Percentiles rank a stretch among this genome's conserved stretches.
Conservation (phyloP, 2,113 vertebrate genomes). For the Microcebus lehilahytsara region DNA sequence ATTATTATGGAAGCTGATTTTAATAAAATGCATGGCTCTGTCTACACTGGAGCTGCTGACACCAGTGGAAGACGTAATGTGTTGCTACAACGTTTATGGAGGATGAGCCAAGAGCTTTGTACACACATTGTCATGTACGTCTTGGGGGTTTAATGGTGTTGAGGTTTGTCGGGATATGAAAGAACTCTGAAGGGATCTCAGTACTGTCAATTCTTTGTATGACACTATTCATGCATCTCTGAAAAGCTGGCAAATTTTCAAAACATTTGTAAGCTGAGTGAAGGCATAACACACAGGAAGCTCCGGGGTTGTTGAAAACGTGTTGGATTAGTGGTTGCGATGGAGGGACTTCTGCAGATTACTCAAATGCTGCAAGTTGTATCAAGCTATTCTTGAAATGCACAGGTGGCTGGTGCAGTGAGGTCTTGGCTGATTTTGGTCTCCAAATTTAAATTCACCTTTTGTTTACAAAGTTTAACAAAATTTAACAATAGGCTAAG, state of each 20-base stretch:
- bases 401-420: neutral
- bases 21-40: slow-evolving; percentile 45
- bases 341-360: neutral
- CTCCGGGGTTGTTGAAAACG: slow-evolving; percentile 43
- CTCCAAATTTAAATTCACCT: slow-evolving; percentile 37
- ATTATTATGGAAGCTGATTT: slow-evolving; percentile 36
- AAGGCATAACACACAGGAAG: slow-evolving; percentile 49
- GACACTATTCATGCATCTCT: slow-evolving; percentile 62
- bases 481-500: slow-evolving; percentile 24
- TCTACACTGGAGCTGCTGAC: slow-evolving; percentile 55
- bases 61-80: slow-evolving; percentile 54
- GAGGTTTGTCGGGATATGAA: slow-evolving; percentile 66
- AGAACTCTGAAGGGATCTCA: slow-evolving; percentile 55
- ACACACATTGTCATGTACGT: slow-evolving; percentile 66
- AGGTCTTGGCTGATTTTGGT: neutral
- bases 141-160: slow-evolving; percentile 64
- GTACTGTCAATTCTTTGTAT: slow-evolving; percentile 67
- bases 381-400: neutral
- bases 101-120: slow-evolving; percentile 68
- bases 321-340: slow-evolving; percentile 28
- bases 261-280: slow-evolving; percentile 52
- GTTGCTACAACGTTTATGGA: slow-evolving; percentile 58
- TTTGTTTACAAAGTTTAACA: slow-evolving; percentile 54
- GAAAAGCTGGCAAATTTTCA: slow-evolving; percentile 76
- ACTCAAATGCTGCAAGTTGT: neutral